phyloP scores from a whole-genome alignment of 2,113 vertebrate species.

The Ancistrus triradiatus region DNA sequence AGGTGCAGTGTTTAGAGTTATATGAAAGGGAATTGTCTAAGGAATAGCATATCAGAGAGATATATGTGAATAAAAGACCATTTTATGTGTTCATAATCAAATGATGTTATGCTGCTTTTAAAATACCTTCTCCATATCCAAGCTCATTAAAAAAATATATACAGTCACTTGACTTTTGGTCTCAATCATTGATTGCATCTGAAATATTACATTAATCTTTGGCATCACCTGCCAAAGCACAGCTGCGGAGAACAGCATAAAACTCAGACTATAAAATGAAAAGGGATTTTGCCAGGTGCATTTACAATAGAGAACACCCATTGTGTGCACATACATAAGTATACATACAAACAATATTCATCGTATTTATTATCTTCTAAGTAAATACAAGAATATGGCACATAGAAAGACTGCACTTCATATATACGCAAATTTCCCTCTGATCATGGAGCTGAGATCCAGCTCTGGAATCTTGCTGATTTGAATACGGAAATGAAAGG shows the following conservation, averaged over 20 bases:
- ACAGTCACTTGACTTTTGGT: constrained; percentile 22
- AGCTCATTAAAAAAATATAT: constrained; percentile 24
- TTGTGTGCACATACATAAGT: no score
- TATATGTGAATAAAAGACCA: constrained; percentile 10
- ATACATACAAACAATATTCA: constrained; percentile 34
- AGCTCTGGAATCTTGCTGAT: constrained; percentile 59
- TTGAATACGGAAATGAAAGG: constrained; percentile 88
- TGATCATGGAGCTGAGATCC: neutral
- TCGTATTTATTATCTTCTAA: constrained; percentile 42
- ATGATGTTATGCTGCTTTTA: neutral
- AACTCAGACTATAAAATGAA: constrained; percentile 12
- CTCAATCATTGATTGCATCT: constrained; percentile 6
- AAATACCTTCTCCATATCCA: neutral
- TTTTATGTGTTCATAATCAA: constrained; percentile 27
- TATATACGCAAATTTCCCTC: constrained; percentile 14
- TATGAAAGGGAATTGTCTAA: constrained; percentile 1
- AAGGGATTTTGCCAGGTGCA: neutral
- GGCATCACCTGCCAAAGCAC: neutral
- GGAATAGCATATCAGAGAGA: neutral
- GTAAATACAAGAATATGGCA: constrained; percentile 30
- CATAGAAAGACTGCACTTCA: constrained; percentile 13
- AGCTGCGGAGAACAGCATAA: neutral
- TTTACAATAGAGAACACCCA: constrained; percentile 11
- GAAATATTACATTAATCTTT: neutral
- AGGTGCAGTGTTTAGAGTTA: constrained; percentile 24